Evolutionary conservation across 2,113 vertebrate genomes (phyloP).

Genomic region (Syrmaticus mikado): DNA sequence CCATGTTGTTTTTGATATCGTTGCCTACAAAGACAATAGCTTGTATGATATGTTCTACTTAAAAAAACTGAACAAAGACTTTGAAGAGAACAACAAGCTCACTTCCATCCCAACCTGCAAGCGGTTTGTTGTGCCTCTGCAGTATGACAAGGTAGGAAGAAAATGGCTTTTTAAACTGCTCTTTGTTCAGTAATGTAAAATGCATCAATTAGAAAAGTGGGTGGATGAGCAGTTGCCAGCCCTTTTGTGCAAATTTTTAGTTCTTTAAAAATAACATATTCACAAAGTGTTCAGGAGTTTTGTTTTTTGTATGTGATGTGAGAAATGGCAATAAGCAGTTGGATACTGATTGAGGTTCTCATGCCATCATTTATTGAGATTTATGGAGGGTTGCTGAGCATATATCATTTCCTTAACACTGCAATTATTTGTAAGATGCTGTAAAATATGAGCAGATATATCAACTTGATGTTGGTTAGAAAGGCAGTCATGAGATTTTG

Average conservation of each 20-base stretch:
- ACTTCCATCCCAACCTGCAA: slow-evolving; percentile 77
- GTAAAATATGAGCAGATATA: neutral
- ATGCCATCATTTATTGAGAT: neutral
- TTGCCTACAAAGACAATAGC: slow-evolving; percentile 85
- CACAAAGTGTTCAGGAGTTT: neutral
- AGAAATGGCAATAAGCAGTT: neutral
- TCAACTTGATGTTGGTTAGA: neutral
- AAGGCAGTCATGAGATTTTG: neutral
- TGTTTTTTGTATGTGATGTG: neutral
- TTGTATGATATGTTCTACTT: slow-evolving; percentile 93
- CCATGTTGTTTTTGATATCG: slow-evolving; percentile 88
- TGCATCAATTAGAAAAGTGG: neutral
- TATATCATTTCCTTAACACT: neutral
- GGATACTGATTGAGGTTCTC: neutral
- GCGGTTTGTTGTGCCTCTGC: slow-evolving; percentile 87
- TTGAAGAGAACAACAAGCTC: slow-evolving; percentile 24
- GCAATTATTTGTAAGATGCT: neutral
- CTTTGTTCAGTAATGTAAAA: neutral
- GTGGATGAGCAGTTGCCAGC: neutral
- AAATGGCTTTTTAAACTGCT: neutral
- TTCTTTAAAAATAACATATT: neutral
- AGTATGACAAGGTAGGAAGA: slow-evolving; percentile 81
- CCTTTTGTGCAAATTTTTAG: neutral
- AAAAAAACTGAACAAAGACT: slow-evolving; percentile 76
- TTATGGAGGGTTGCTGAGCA: neutral